Conservation (phyloP, 2,888 invertebrate species). For the Clitarchus hookeri region DNA sequence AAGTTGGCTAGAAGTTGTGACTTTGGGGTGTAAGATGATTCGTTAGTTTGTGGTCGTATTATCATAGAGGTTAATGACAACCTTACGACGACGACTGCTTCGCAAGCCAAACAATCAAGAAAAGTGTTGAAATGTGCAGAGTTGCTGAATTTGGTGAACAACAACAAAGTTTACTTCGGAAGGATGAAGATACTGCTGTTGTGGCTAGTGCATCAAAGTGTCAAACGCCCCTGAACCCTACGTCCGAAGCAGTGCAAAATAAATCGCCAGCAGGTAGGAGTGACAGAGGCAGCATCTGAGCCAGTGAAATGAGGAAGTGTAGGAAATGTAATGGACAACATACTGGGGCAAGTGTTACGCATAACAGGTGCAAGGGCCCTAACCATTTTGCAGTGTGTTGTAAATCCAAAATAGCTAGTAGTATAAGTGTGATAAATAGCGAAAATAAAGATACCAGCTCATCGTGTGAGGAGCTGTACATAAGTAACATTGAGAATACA, state of each 20-base stretch:
- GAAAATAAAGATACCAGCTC: background rate
- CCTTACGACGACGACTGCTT: background rate
- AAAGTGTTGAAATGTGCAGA: background rate
- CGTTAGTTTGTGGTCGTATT: background rate
- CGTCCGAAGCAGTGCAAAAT: background rate
- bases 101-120: background rate
- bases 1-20: background rate
- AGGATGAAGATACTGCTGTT: background rate
- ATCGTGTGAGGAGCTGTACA: background rate
- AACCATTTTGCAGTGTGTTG: background rate
- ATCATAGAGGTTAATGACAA: background rate
- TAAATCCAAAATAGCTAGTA: background rate
- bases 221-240: background rate
- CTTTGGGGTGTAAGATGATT: background rate
- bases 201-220: background rate
- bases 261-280: background rate
- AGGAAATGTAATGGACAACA: background rate
- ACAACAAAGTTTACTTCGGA: background rate
- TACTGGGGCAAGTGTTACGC: background rate
- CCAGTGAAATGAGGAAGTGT: background rate
- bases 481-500: background rate
- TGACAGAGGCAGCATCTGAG: background rate
- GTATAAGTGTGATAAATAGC: background rate
- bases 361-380: background rate
- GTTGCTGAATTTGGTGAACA: background rate